phyloP scores from a whole-genome alignment of 2,888 invertebrate genomes.

The Thalpophila matura region DNA sequence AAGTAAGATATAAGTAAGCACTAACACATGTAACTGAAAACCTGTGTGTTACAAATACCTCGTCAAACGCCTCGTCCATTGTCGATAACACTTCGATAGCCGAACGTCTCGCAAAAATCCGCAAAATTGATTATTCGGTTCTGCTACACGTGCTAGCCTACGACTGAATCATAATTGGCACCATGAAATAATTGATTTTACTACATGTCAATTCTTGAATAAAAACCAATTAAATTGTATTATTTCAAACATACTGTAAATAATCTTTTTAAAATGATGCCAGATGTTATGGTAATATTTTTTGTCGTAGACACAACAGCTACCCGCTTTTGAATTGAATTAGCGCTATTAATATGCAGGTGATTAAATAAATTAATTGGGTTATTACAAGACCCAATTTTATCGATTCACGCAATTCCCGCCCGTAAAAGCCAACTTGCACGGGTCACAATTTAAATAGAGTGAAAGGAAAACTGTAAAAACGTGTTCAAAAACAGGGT shows the following conservation, averaged over 20 bases:
- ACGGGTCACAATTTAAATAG: too few relatives aligned
- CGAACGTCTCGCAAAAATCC: constrained; percentile 43
- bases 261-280: background rate
- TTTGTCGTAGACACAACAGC: too few relatives aligned
- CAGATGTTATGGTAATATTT: background rate
- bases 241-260: background rate
- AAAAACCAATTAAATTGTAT: constrained; percentile 23
- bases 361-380: too few relatives aligned
- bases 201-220: constrained; percentile 10
- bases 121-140: constrained; percentile 57
- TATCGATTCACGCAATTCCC: too few relatives aligned
- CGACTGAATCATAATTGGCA: constrained; percentile 36
- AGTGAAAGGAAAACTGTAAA: too few relatives aligned
- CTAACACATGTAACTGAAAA: background rate
- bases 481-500: too few relatives aligned
- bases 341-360: too few relatives aligned
- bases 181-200: constrained; percentile 54
- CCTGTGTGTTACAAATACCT: background rate
- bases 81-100: constrained; percentile 53
- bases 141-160: constrained; percentile 47
- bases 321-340: too few relatives aligned
- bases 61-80: background rate
- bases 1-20: too few relatives aligned
- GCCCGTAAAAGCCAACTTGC: too few relatives aligned
- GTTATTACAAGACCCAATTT: too few relatives aligned